Conservation (phyloP, 2,113 vertebrate genomes). For the Artemisiospiza belli region DNA sequence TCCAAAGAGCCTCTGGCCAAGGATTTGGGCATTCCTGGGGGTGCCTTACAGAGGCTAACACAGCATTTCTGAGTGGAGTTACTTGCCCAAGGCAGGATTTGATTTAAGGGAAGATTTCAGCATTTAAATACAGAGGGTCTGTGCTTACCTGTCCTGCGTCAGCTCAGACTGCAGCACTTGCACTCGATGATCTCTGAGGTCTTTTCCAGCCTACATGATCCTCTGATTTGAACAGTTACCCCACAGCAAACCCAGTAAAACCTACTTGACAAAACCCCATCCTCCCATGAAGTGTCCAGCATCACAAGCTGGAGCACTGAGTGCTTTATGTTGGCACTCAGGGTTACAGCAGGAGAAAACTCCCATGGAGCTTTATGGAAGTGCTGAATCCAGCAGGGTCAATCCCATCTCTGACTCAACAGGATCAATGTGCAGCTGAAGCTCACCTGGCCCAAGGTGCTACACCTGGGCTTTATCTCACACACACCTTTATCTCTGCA, state of each 20-base stretch:
- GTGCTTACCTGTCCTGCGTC: not conserved
- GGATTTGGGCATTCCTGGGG: not conserved
- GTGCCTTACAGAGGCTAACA: not conserved
- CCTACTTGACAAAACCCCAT: not conserved
- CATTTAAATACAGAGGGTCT: not conserved
- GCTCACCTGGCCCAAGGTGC: not conserved
- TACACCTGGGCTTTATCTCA: rapidly evolving
- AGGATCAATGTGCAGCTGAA: not conserved
- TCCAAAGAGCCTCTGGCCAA: not conserved
- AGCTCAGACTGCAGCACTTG: not conserved
- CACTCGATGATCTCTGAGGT: not conserved
- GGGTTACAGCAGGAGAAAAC: not conserved
- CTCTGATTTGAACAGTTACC: not conserved
- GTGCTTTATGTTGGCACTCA: not conserved
- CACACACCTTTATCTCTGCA: not conserved
- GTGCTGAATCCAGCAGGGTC: not conserved
- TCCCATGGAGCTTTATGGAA: rapidly evolving
- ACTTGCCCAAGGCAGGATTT: not conserved
- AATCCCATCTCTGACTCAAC: not conserved
- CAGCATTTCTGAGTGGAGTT: rapidly evolving
- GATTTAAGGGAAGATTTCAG: not conserved
- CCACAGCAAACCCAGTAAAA: not conserved
- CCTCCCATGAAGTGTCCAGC: rapidly evolving
- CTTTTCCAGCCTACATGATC: not conserved
- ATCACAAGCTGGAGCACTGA: not conserved